phyloP scores from a whole-genome alignment of 1,140 invertebrate genomes.

The Drosophila yakuba region DNA sequence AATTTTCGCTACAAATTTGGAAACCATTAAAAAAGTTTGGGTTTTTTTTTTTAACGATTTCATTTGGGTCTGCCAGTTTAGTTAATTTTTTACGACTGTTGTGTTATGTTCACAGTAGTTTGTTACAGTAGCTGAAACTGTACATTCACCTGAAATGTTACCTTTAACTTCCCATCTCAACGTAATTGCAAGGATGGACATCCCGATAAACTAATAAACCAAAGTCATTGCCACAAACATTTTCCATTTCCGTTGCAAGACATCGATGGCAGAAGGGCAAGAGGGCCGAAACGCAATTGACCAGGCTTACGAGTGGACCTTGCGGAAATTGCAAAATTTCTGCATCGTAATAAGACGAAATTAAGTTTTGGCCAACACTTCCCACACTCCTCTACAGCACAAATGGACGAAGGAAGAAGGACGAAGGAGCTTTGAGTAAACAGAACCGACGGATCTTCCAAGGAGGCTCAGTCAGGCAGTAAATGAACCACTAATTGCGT shows the following conservation, averaged over 20 bases:
- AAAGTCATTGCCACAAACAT: constrained; percentile 55
- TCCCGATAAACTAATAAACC: constrained; percentile 49
- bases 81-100: too few species aligned
- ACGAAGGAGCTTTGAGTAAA: constrained; percentile 43
- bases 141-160: background rate
- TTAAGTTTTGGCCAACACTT: constrained; percentile 69
- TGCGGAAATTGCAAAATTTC: constrained; percentile 83
- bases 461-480: constrained; percentile 67
- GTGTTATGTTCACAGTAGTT: too few species aligned
- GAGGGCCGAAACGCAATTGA: constrained; percentile 53
- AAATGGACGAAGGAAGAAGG: constrained; percentile 6
- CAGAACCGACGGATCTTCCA: constrained; percentile 41
- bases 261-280: background rate
- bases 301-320: constrained; percentile 39
- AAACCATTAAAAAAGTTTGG: background rate
- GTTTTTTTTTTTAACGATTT: background rate
- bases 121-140: background rate
- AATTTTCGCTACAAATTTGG: background rate
- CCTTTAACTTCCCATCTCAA: background rate
- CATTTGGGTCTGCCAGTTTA: background rate
- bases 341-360: constrained; percentile 82
- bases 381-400: constrained; percentile 12
- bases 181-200: constrained; percentile 26
- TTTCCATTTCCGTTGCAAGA: constrained; percentile 68
- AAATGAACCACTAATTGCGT: constrained; percentile 84